Evolutionary conservation across 2,113 vertebrate species (phyloP).

Genomic region (Zosterops pallidus): DNA sequence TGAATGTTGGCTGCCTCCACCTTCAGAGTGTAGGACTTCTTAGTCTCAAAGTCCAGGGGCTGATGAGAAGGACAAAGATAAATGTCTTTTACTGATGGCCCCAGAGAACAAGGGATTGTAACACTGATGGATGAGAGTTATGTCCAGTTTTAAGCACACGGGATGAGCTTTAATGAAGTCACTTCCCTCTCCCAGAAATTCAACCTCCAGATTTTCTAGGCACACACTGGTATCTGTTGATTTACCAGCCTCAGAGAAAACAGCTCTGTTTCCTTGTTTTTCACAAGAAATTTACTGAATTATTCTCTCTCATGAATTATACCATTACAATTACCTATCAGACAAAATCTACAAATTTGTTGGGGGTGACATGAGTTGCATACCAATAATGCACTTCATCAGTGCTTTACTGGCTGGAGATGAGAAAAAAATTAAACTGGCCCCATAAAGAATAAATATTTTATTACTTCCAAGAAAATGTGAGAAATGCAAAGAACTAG

Average conservation of each 20-base stretch:
- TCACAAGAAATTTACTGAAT: slow-evolving; percentile 57
- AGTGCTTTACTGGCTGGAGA: slow-evolving; percentile 48
- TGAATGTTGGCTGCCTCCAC: slow-evolving; percentile 92
- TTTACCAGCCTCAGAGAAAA: slow-evolving; percentile 56
- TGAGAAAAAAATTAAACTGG: slow-evolving; percentile 37
- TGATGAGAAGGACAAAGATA: slow-evolving; percentile 78
- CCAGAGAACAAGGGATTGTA: slow-evolving; percentile 61
- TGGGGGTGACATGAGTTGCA: slow-evolving; percentile 28
- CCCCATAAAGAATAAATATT: slow-evolving; percentile 65
- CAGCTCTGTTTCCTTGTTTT: slow-evolving; percentile 52
- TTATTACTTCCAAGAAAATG: slow-evolving; percentile 60
- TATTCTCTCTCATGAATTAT: slow-evolving; percentile 54
- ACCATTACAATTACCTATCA: slow-evolving; percentile 63
- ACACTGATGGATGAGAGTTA: slow-evolving; percentile 71
- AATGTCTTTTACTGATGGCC: slow-evolving; percentile 74
- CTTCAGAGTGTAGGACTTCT: slow-evolving; percentile 90
- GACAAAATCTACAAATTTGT: slow-evolving; percentile 63
- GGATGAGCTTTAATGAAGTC: slow-evolving; percentile 64
- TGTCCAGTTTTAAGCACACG: slow-evolving; percentile 40
- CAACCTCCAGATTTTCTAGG: slow-evolving; percentile 54
- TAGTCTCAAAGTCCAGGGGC: slow-evolving; percentile 94
- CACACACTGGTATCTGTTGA: slow-evolving; percentile 64
- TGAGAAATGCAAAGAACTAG: slow-evolving; percentile 44
- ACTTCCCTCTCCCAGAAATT: slow-evolving; percentile 20
- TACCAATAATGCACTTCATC: slow-evolving; percentile 59